Evolutionary conservation across 2,797 vertebrate genomes (phyloP).

Genomic region (Trachops cirrhosus): DNA sequence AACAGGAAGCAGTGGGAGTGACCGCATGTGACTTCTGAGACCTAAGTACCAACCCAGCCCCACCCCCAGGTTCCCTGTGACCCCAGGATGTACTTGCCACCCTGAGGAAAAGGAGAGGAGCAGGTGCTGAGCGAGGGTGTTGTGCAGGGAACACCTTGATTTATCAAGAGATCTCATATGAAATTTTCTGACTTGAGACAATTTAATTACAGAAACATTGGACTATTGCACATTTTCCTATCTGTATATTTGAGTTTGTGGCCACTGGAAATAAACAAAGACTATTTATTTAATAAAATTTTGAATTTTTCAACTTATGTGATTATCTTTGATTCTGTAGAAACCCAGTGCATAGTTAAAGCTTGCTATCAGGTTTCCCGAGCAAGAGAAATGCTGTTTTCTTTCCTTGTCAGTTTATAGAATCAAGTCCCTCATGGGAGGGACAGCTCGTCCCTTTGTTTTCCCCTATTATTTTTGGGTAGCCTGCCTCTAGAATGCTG

Average conservation of each 20-base stretch:
- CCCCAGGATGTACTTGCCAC: accelerated
- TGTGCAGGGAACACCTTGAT: background rate
- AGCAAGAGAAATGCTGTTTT: background rate
- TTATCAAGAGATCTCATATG: background rate
- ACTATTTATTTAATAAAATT: background rate
- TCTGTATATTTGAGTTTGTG: background rate
- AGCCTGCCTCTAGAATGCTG: background rate
- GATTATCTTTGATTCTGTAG: background rate
- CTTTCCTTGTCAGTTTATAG: background rate
- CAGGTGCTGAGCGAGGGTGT: background rate
- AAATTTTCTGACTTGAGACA: background rate
- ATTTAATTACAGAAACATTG: background rate
- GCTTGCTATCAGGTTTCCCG: background rate
- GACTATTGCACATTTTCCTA: too few species aligned
- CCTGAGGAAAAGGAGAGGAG: background rate
- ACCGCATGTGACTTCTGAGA: accelerated
- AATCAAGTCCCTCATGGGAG: background rate
- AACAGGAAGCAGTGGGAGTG: background rate
- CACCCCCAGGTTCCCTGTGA: accelerated
- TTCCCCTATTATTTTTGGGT: background rate
- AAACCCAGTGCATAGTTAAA: background rate
- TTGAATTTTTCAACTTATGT: background rate
- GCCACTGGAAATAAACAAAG: background rate
- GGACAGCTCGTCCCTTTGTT: too few species aligned
- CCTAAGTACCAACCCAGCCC: too few species aligned